These are phyloP conservation scores for Aspidapion aeneum DNA, from an alignment of 2,888 invertebrate species.

Conservation along the genomic window DNA sequence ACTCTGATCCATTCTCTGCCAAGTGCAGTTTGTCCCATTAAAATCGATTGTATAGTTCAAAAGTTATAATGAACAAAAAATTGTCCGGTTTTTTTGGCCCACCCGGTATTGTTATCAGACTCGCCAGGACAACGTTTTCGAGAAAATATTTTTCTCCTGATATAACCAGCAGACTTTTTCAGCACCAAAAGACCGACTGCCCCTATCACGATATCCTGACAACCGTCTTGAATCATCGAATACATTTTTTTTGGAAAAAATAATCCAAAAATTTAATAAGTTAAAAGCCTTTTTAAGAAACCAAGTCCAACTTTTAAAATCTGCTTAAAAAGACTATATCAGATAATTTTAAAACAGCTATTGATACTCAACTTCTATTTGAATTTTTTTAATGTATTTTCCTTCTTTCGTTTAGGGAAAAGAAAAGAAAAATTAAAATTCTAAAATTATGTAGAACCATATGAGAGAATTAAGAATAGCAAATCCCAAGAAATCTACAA, in stretches of 20 bases:
- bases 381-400: slow-evolving; percentile 15
- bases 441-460: no score
- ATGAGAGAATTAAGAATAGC: no score
- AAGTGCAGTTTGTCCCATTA: no score
- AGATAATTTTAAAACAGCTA: no score
- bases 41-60: no score
- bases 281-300: neutral
- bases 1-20: no score
- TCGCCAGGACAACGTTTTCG: neutral
- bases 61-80: no score
- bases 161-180: neutral
- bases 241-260: neutral
- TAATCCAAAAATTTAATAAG: neutral
- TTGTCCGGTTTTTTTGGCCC: no score
- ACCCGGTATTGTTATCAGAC: neutral
- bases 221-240: neutral
- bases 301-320: no score
- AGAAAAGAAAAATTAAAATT: no score
- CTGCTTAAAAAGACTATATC: neutral
- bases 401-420: no score
- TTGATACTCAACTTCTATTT: slow-evolving; percentile 20
- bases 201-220: neutral
- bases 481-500: no score
- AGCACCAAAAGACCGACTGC: neutral
- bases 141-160: neutral